phyloP scores from a whole-genome alignment of 2,797 vertebrate species.

The Pteronotus mesoamericanus region DNA sequence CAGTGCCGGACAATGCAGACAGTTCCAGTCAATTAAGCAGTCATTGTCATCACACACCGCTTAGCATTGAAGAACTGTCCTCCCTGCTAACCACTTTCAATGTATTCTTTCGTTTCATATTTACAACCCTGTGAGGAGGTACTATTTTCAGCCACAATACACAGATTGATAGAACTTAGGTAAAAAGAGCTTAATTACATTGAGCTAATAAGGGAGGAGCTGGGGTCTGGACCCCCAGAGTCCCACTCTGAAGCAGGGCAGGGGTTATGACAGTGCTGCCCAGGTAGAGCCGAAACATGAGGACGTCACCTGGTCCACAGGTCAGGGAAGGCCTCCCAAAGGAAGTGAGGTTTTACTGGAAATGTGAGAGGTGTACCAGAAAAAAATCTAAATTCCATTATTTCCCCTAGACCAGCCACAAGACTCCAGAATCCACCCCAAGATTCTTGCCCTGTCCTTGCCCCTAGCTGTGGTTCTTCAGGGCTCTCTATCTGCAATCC shows the following conservation, averaged over 20 bases:
- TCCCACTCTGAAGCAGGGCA: not conserved
- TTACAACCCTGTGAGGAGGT: not conserved
- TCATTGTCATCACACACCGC: not conserved
- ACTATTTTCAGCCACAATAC: not conserved
- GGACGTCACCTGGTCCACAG: not conserved
- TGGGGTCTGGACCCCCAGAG: not conserved
- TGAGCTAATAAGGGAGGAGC: not conserved
- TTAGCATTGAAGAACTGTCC: not conserved
- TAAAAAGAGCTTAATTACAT: not conserved
- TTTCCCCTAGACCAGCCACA: not conserved
- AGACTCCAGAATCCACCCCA: not conserved
- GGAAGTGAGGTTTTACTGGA: not conserved
- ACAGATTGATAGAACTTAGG: not conserved
- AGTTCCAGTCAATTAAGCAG: not conserved
- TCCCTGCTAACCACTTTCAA: not conserved
- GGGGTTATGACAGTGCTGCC: not conserved
- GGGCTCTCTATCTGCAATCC: not conserved
- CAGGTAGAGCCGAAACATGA: not conserved
- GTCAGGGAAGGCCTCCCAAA: not conserved
- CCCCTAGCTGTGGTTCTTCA: fast-evolving
- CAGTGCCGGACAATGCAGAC: fast-evolving
- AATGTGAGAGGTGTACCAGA: not conserved
- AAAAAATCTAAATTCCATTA: not conserved
- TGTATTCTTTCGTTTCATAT: not conserved
- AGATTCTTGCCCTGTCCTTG: not conserved